Percentiles rank a stretch among this genome's conserved stretches.
Evolutionary conservation across 2,797 vertebrate genomes (phyloP).

Genomic region (Brotula barbata): DNA sequence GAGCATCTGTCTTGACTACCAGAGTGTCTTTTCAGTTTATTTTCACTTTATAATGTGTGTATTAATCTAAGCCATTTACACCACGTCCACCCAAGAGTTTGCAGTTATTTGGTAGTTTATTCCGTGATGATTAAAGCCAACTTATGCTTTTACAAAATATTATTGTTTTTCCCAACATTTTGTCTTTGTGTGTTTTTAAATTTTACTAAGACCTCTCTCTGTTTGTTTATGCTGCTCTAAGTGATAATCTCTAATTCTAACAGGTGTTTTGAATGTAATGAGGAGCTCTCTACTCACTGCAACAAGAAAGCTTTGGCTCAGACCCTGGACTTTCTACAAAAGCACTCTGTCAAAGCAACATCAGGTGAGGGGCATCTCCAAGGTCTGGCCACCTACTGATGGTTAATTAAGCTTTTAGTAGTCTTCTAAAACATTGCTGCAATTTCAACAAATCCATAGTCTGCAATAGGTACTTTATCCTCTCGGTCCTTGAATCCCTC

Average conservation of each 20-base stretch:
- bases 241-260: constrained; percentile 21
- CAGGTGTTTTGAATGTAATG: constrained; percentile 98
- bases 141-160: too few relatives aligned
- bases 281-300: constrained; percentile 94
- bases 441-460: constrained; percentile 16
- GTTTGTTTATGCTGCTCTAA: constrained; percentile 10
- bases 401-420: constrained; percentile 21
- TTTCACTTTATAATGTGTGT: too few relatives aligned
- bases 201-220: constrained; percentile 19
- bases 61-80: too few relatives aligned
- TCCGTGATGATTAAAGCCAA: too few relatives aligned
- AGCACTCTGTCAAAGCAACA: constrained; percentile 88
- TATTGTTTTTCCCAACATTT: too few relatives aligned
- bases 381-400: constrained; percentile 14
- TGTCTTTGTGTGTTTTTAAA: background rate
- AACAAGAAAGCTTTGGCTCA: constrained; percentile 97
- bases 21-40: too few relatives aligned
- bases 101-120: too few relatives aligned
- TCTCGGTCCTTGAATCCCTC: too few relatives aligned
- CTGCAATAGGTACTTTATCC: too few relatives aligned
- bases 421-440: background rate
- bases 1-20: too few relatives aligned
- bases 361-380: constrained; percentile 81
- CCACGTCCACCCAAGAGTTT: too few relatives aligned
- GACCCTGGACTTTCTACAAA: constrained; percentile 95